These are phyloP conservation scores for Pammene aurita DNA, from an alignment of 2,888 invertebrate species.

Conservation along the genomic window DNA sequence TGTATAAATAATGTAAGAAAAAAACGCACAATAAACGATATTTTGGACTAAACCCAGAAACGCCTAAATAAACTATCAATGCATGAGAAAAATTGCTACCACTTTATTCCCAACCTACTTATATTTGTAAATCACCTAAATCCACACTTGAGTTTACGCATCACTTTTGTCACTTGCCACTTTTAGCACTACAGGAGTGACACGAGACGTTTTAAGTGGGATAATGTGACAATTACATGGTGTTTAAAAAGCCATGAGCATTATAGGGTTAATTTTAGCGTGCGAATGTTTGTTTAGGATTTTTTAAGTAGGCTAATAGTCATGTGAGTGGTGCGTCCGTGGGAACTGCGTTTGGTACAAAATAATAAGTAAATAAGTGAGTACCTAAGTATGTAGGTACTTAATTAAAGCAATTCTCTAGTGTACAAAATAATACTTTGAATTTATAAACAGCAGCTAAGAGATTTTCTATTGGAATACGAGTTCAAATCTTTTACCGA, in stretches of 20 bases:
- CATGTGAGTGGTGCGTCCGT: slow-evolving; percentile 6
- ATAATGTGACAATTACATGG: slow-evolving; percentile 62
- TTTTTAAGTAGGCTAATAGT: slow-evolving; percentile 20
- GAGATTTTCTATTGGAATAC: no score
- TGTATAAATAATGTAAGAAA: no score
- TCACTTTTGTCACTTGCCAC: slow-evolving; percentile 47
- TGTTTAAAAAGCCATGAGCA: slow-evolving; percentile 57
- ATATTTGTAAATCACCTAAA: slow-evolving; percentile 34
- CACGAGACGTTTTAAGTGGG: slow-evolving; percentile 72
- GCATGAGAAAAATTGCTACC: slow-evolving; percentile 16
- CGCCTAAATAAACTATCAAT: slow-evolving; percentile 18
- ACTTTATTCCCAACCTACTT: slow-evolving; percentile 27
- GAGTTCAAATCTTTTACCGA: no score
- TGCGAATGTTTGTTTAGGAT: slow-evolving; percentile 49
- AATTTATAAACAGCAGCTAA: no score
- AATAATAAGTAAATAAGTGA: neutral
- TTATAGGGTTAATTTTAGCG: slow-evolving; percentile 56
- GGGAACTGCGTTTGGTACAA: slow-evolving; percentile 33
- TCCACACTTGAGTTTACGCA: slow-evolving; percentile 31
- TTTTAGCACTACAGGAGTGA: no score
- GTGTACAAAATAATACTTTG: no score
- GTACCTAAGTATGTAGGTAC: no score
- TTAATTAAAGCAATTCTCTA: no score
- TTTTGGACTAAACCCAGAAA: no score
- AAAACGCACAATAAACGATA: no score